Percentiles rank a stretch among this genome's conserved stretches.
These are phyloP conservation scores for Drosophila nr. medialis DNA, from an alignment of 2,888 invertebrate genomes.

Conservation along the genomic window DNA sequence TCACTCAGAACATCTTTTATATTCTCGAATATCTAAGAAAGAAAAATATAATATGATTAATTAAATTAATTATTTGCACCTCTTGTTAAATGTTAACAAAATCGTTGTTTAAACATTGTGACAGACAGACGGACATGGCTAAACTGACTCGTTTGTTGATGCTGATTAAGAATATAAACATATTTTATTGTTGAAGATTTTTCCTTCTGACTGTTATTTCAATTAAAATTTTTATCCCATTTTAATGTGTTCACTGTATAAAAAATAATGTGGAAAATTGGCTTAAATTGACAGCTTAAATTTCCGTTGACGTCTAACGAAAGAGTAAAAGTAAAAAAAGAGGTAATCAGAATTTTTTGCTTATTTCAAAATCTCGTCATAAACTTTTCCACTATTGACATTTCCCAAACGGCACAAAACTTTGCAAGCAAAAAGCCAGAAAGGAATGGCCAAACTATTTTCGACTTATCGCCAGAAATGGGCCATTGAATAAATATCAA, in stretches of 20 bases:
- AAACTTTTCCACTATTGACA: constrained; percentile 35
- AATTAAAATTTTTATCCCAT: not conserved
- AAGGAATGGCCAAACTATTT: constrained; percentile 63
- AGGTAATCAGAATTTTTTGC: constrained; percentile 24
- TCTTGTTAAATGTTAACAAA: not conserved
- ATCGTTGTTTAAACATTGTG: not conserved
- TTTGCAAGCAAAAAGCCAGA: constrained; percentile 10
- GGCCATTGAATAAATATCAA: constrained; percentile 79
- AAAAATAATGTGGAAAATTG: constrained; percentile 15
- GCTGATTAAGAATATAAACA: not conserved
- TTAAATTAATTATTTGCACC: too few relatives aligned
- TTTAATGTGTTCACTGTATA: not conserved
- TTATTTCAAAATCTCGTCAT: constrained; percentile 11
- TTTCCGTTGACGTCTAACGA: constrained; percentile 21
- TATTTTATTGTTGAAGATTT: not conserved
- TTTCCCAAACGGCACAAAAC: constrained; percentile 21
- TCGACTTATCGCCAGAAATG: constrained; percentile 75
- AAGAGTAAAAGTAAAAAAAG: constrained; percentile 4
- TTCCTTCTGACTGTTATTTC: not conserved
- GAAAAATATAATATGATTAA: too few relatives aligned
- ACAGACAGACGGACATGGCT: not conserved
- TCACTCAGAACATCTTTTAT: not conserved
- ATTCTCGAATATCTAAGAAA: not conserved
- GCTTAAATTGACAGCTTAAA: constrained; percentile 47
- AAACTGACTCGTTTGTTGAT: not conserved